phyloP scores from a whole-genome alignment of 2,113 vertebrate species.

The Cathartes aura region DNA sequence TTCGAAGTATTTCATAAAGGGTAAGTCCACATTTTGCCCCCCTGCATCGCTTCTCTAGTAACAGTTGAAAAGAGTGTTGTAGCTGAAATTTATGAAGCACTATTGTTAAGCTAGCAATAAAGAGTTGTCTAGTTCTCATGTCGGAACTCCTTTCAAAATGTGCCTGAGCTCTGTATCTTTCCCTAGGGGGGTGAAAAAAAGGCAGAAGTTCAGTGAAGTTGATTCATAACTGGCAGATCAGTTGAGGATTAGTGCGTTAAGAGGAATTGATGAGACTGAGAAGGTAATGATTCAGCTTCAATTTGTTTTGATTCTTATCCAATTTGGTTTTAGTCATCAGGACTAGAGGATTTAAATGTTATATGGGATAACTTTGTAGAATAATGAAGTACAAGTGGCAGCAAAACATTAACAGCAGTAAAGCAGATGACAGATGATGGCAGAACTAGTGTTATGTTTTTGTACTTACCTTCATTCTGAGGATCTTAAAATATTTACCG shows the following conservation, averaged over 20 bases:
- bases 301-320: not conserved
- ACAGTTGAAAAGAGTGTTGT: not conserved
- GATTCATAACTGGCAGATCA: not conserved
- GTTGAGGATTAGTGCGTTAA: not conserved
- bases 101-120: not conserved
- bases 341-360: not conserved
- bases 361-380: not conserved
- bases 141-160: not conserved
- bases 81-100: not conserved
- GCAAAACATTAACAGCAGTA: not conserved
- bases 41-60: not conserved
- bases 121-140: not conserved
- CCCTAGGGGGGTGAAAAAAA: not conserved
- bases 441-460: not conserved
- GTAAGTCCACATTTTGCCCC: conserved; percentile 71
- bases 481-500: not conserved
- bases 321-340: not conserved
- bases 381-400: not conserved
- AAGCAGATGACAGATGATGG: not conserved
- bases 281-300: not conserved
- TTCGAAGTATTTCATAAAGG: conserved; percentile 97
- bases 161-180: not conserved
- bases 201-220: not conserved
- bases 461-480: not conserved
- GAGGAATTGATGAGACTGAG: not conserved